Evolutionary conservation across 1,140 invertebrate species (phyloP).

Genomic region (Heliothis virescens): DNA sequence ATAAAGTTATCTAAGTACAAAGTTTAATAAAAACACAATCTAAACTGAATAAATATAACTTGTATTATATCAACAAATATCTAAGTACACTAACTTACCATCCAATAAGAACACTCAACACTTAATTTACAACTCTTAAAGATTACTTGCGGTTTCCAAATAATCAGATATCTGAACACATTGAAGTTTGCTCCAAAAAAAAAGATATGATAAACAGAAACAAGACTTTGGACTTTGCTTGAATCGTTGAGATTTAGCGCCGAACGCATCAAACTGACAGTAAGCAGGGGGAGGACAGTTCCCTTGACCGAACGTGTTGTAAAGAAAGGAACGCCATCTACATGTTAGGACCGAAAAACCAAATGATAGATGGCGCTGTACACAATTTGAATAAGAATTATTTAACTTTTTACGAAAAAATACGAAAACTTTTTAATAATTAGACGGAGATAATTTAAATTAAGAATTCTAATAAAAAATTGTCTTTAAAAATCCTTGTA

Average conservation of each 20-base stretch:
- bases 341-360: too few species aligned
- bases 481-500: too few species aligned
- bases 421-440: too few species aligned
- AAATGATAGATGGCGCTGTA: too few species aligned
- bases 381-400: too few species aligned
- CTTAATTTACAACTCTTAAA: constrained; percentile 20
- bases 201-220: constrained; percentile 34
- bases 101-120: constrained; percentile 15
- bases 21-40: not conserved
- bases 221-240: constrained; percentile 31
- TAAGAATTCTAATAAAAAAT: too few species aligned
- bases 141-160: not conserved
- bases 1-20: not conserved
- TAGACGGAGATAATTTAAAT: too few species aligned
- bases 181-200: constrained; percentile 26
- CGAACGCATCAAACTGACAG: constrained; percentile 37
- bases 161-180: constrained; percentile 42
- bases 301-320: too few species aligned
- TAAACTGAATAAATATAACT: not conserved
- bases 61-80: not conserved
- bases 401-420: too few species aligned
- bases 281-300: too few species aligned
- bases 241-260: constrained; percentile 37
- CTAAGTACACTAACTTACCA: not conserved
- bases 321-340: too few species aligned